Evolutionary conservation across 2,888 invertebrate species (phyloP), one percentile per base, ranked within the genome.

Genomic region (Noctua janthina): DNA sequence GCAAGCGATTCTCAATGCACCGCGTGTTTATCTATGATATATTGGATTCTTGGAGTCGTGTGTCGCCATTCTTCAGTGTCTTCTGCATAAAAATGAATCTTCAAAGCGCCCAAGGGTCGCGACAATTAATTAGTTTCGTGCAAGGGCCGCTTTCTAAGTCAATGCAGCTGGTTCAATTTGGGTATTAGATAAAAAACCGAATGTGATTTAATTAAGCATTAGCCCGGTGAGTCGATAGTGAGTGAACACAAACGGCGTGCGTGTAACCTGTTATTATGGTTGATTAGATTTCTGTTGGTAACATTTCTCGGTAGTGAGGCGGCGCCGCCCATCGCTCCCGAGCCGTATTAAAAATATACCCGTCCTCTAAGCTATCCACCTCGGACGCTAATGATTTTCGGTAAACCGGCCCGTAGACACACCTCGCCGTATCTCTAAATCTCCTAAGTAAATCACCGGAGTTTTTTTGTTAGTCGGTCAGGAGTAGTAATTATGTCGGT

Each of bases 201-300:
- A 95, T 95, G 94, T 96, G 96, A 96, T 97, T 97, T 96, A 97
- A 97, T 96, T 96, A 96, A 95, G 94, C 94, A 95, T 96, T 95
- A 95, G 94, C 91, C 92, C 94, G 93, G 93, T 94, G 94, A 95
- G 94, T 94, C 92, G 95, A 95, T 94, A 94, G 95, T 94, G 94
- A 95, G 95, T 95, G 96, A 96, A 94, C 95, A 95, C 95, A 96
- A 96, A 95, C 96, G 95, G 95, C 92, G 94, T 92, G 93, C 94
- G 93, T 93, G 95, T 95, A 97, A 96, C 97, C 97, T 96, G 97
- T 96, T 96, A 97, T 97, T 97, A 97, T 94, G 95, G 91, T 96
- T 96, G 97, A 97, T 97, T 97, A 96, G 97, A 96, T 97, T 96
- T 96, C 96, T 96, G 96, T 96, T 96, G 95, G 96, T 96, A 96